Base-by-base conservation (phyloP, 2,888 invertebrate genomes). In the Conops quadrifasciatus region DNA sequence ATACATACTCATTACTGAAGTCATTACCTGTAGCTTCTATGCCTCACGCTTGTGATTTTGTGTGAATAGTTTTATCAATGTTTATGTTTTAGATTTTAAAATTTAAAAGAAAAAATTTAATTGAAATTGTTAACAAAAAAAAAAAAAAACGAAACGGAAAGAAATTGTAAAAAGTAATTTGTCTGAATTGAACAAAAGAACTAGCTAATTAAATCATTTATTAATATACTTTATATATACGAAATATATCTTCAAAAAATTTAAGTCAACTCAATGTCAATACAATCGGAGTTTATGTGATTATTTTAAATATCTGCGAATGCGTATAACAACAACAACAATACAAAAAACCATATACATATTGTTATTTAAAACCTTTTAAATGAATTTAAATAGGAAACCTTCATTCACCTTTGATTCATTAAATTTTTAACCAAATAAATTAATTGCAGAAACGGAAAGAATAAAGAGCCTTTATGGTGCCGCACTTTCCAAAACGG, bases 251-350 rank as follows among this genome's bases (percentile, higher is more conserved):
- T 36, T 9, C 24, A 24, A 28, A 15, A 58, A 58, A 24, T 58
- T 58, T 58, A 58, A 63, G 36, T 56, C 67, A 67, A 51, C 56
- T 64, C 36, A 36, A 36, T 36, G 9, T 36, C 9, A 36, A 36
- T 64, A 64, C 71, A 71, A 71, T 68, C 71, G 71, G 36, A 64
- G 64, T 64, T 71, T 63, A 71, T 71, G 71, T 71, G 71, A 71
- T 71, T 71, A 71, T 71, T 71, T 68, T 60, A 66, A 71, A 70
- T 63, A 36, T 7, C 36, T 36, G 36, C 36, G 36, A 7, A 7
- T 36, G 36, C 5, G 26, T 53, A 21, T 67, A 70, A 58, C 68
- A 51, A 28, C 67, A 71, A 56, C 53, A 47, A 65, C 58, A 36
- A 71, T 28, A 47, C 19, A 64, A 53, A 69, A 67, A 67, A 71